Conservation (phyloP, 2,888 invertebrate genomes). For the Oscheius sp. region DNA sequence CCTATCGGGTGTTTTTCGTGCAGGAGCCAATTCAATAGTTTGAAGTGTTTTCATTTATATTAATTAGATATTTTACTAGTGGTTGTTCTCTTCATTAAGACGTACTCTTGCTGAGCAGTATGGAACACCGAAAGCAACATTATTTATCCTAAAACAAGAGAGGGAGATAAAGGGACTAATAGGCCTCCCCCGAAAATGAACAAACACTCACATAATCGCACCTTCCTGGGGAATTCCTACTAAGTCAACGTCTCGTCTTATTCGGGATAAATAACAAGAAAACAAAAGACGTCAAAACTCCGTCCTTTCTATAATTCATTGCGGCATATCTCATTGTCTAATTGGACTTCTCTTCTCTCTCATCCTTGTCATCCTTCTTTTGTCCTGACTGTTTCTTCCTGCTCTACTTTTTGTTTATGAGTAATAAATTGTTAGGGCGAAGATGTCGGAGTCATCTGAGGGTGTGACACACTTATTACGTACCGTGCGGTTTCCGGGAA, state of each 20-base stretch:
- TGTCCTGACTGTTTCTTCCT: background rate
- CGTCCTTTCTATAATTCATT: slow-evolving; percentile 33
- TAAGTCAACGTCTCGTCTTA: background rate
- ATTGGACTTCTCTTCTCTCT: slow-evolving; percentile 16
- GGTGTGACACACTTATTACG: slow-evolving; percentile 12
- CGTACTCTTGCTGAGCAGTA: no score
- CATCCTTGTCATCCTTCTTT: background rate
- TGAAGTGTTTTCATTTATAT: no score
- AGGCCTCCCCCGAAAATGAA: background rate
- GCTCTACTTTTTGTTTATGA: background rate
- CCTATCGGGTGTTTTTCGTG: no score
- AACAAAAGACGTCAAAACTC: background rate
- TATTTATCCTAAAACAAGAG: no score
- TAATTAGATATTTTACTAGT: no score
- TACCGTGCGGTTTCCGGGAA: slow-evolving; percentile 41
- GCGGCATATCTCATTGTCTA: slow-evolving; percentile 19
- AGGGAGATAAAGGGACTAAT: no score
- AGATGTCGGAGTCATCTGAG: slow-evolving; percentile 33
- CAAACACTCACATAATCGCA: background rate
- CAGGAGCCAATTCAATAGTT: no score
- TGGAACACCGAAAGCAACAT: no score
- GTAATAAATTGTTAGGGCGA: background rate
- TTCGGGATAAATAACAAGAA: slow-evolving; percentile 1
- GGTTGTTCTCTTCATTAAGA: no score
- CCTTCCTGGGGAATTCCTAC: background rate